Base-by-base conservation (phyloP, 2,113 vertebrate genomes). In the Coptodon bakossiorum region DNA sequence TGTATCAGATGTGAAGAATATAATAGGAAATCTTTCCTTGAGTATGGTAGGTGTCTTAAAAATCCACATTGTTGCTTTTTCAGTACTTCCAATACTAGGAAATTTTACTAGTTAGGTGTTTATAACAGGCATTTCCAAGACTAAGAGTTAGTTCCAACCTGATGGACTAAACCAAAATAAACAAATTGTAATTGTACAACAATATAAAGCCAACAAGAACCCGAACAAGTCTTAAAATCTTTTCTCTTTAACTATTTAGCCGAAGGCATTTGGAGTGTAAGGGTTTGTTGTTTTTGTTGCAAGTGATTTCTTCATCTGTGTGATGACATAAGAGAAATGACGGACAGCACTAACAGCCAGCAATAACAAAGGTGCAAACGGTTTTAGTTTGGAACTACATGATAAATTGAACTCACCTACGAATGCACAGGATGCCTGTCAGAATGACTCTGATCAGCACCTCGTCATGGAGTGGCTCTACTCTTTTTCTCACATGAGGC, bases 351-450 rank as follows among this genome's bases (percentile, higher is more conserved):
- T 86, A 79, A 87, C 24, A 83, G 52, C 24, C 36, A 45, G 61
- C 45, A 84, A 61, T 80, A 82, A 54, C 73, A 52, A 79, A 38
- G 34, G 83, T 57, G 6, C 24, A 79, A 85, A 81, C 34, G 40
- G 29, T 40, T 83, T 61, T 31, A 83, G 53, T 82, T 73, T 57
- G 50, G 17, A 38, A 45, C 50, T 61, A n/a, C 54, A 27, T 83
- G 71, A 83, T 59, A 76, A 76, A 93, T 82, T 83, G 88, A 93
- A 82, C 13, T 73, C 22, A 84, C 34, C 53, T 78, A 50, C 87
- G 73, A 92, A 91, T n/a, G 53, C 89, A 40, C 83, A 16, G 66
- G 87, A 90, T 50, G 85, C 88, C 86, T 89, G 81, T 93, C 92
- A 89, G 82, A 57, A 22, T 81, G 86, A 84, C 82, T 93, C 71